phyloP scores from a whole-genome alignment of 1,140 invertebrate genomes.

The Nilaparvata lugens region DNA sequence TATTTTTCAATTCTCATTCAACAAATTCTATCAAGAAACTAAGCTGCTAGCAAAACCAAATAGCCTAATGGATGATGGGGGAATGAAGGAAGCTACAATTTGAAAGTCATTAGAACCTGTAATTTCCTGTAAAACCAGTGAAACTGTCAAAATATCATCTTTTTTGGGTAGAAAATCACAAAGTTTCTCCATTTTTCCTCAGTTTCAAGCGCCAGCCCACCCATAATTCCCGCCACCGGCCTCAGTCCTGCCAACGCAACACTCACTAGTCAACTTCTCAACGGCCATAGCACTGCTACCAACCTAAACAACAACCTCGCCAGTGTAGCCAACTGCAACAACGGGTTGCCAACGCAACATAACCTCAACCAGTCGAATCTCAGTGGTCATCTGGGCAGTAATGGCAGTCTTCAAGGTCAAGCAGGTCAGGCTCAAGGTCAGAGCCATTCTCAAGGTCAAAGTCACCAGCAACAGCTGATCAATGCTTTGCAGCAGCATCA shows the following conservation, averaged over 20 bases:
- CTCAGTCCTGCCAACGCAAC: not conserved
- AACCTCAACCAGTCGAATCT: not conserved
- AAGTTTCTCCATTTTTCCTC: too few species aligned
- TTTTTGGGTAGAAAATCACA: too few species aligned
- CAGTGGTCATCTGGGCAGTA: not conserved
- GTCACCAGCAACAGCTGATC: constrained; percentile 17
- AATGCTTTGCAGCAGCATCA: constrained; percentile 22
- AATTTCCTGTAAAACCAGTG: too few species aligned
- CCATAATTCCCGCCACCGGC: not conserved
- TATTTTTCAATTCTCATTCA: too few species aligned
- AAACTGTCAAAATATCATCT: too few species aligned
- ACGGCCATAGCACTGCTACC: not conserved
- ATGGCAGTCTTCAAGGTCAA: constrained; percentile 1
- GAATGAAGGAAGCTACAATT: too few species aligned
- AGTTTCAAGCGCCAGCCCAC: too few species aligned
- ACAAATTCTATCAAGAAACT: too few species aligned
- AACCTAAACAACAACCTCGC: not conserved
- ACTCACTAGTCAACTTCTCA: not conserved
- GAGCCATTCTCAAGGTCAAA: constrained; percentile 18
- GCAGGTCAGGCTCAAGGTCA: constrained; percentile 18
- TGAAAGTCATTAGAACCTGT: too few species aligned
- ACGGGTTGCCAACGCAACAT: not conserved
- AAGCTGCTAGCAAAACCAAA: too few species aligned
- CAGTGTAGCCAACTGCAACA: not conserved
- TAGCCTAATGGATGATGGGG: too few species aligned